Percentiles rank a stretch among this genome's conserved stretches.
phyloP scores from a whole-genome alignment of 1,140 invertebrate genomes.

The Sarcophaga peregrina region DNA sequence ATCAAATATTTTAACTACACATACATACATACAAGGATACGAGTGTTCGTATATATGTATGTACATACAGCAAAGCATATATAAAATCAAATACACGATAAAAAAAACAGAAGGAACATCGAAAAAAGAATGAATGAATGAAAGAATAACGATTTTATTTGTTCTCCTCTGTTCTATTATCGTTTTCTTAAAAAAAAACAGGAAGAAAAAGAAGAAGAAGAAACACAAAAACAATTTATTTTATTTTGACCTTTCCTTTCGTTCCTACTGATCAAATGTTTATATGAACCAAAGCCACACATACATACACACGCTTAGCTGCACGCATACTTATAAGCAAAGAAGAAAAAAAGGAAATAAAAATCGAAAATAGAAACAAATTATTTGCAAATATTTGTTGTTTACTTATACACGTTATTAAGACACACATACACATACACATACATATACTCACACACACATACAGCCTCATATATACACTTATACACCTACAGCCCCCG shows the following conservation, averaged over 20 bases:
- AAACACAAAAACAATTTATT: not conserved
- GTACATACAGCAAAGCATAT: not conserved
- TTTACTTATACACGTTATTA: not conserved
- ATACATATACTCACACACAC: not conserved
- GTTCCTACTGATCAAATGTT: no score
- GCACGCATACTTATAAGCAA: not conserved
- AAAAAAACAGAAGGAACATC: not conserved
- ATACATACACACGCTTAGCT: not conserved
- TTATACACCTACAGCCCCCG: not conserved
- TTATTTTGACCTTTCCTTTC: not conserved
- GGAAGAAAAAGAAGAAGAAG: not conserved
- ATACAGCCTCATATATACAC: not conserved
- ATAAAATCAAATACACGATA: not conserved
- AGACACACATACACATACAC: not conserved
- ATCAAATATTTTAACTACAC: no score
- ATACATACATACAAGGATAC: no score
- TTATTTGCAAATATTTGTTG: constrained; percentile 13
- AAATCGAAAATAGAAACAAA: not conserved
- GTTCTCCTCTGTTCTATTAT: not conserved
- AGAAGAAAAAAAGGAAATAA: not conserved
- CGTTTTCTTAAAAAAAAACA: not conserved
- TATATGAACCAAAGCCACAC: not conserved
- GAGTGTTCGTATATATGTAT: no score
- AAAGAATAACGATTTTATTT: not conserved
- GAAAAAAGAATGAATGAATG: constrained; percentile 36